Conservation (phyloP, 2,113 vertebrate species). For the Onychorhynchus coronatus region DNA sequence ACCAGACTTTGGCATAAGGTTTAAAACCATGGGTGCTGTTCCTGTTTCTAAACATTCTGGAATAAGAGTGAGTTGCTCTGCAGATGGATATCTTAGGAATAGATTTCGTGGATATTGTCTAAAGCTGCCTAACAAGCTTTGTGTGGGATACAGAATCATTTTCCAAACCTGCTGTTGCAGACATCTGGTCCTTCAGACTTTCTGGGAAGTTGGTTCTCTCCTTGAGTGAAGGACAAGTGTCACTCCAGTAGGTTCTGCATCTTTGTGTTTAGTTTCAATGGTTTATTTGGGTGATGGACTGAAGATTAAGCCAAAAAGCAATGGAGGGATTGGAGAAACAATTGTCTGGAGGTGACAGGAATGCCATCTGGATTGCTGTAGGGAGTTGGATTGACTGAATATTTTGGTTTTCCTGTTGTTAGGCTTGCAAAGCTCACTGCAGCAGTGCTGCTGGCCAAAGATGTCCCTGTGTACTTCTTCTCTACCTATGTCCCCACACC, state of each 20-base stretch:
- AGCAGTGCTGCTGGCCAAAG: slow-evolving; percentile 86
- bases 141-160: background rate
- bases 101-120: background rate
- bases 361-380: background rate
- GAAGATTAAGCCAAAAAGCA: background rate
- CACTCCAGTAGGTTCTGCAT: background rate
- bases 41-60: background rate
- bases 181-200: background rate
- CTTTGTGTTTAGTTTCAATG: background rate
- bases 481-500: slow-evolving; percentile 92
- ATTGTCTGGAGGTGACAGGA: background rate
- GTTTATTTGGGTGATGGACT: background rate
- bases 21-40: background rate
- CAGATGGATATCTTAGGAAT: background rate
- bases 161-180: background rate
- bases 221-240: background rate
- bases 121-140: background rate
- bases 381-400: background rate
- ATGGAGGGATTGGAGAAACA: fast-evolving
- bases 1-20: background rate
- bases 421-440: slow-evolving; percentile 90
- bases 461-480: slow-evolving; percentile 87
- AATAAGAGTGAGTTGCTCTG: background rate
- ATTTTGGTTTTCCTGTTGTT: background rate
- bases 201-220: background rate